Percentiles rank a stretch among this genome's conserved stretches.
phyloP scores from a whole-genome alignment of 1,140 invertebrate species.

The Eurytemora carolleeae region DNA sequence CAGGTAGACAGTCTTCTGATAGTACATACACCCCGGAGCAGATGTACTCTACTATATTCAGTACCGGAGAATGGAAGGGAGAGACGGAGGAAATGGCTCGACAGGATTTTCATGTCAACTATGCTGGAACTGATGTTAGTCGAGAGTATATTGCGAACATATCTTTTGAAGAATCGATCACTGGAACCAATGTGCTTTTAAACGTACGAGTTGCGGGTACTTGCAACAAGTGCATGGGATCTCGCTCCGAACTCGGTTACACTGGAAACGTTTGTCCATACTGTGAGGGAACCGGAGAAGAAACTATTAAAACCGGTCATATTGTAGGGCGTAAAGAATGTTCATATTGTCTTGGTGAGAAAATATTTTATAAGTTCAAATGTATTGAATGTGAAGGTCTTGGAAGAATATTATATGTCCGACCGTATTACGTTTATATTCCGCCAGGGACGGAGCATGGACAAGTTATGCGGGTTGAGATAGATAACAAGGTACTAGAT shows the following conservation, averaged over 20 bases:
- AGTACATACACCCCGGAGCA: conserved; percentile 5
- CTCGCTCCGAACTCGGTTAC: not conserved
- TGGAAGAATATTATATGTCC: not conserved
- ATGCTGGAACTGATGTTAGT: not conserved
- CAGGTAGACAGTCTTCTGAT: not conserved
- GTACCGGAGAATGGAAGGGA: not conserved
- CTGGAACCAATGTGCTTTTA: not conserved
- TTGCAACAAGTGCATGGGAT: conserved; percentile 1
- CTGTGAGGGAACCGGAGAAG: conserved; percentile 13
- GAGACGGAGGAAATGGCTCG: not conserved
- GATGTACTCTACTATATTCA: conserved; percentile 10
- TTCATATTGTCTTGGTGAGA: conserved; percentile 7
- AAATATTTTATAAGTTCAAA: conserved; percentile 4
- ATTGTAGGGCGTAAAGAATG: conserved; percentile 2
- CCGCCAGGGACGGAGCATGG: not conserved
- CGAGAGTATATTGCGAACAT: not conserved
- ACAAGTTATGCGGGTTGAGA: not conserved
- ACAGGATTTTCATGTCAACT: not conserved
- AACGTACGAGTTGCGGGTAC: not conserved
- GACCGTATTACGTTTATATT: not conserved
- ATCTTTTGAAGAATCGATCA: conserved; percentile 7
- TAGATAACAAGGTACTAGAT: not conserved
- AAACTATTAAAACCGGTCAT: conserved; percentile 10
- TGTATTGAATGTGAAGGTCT: conserved; percentile 10
- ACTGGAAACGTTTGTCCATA: conserved; percentile 4